phyloP scores from a whole-genome alignment of 1,140 invertebrate species.

The Camponotus vicinus region DNA sequence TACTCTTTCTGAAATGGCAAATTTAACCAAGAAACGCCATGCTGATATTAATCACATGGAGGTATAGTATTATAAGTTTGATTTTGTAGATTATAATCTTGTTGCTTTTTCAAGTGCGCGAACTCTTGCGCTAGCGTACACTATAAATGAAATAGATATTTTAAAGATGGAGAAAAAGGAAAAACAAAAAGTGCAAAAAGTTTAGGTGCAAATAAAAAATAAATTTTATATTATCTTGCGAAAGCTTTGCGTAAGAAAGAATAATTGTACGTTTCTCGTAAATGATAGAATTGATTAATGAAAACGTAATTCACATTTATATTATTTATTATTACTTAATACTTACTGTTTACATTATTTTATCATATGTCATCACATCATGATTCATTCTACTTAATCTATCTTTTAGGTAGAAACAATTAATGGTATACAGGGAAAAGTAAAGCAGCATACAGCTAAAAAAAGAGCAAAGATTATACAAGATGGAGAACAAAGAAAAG shows the following conservation, averaged over 20 bases:
- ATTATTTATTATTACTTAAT: not conserved
- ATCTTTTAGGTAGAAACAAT: slow-evolving; percentile 87
- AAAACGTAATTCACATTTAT: too few relatives aligned
- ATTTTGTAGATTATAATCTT: not conserved
- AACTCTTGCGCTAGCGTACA: too few relatives aligned
- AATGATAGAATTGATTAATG: not conserved
- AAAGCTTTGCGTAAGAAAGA: not conserved
- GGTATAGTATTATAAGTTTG: slow-evolving; percentile 68
- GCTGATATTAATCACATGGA: slow-evolving; percentile 75
- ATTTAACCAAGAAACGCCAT: slow-evolving; percentile 66
- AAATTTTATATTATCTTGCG: too few relatives aligned
- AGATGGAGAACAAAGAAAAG: slow-evolving; percentile 86
- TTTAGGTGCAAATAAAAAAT: too few relatives aligned
- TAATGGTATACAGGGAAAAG: slow-evolving; percentile 89
- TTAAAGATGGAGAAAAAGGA: not conserved
- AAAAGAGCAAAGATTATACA: slow-evolving; percentile 86
- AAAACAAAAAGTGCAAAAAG: too few relatives aligned
- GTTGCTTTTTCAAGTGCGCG: too few relatives aligned
- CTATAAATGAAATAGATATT: too few relatives aligned
- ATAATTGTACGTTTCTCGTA: not conserved
- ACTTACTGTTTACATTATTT: not conserved
- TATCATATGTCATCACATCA: not conserved
- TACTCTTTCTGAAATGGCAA: not conserved
- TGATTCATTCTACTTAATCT: not conserved
- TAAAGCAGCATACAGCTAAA: slow-evolving; percentile 82